A percentile compares a stretch with the other conserved stretches of the same genome.
Evolutionary conservation across 2,113 vertebrate species (phyloP).

Genomic region (Galemys pyrenaicus): DNA sequence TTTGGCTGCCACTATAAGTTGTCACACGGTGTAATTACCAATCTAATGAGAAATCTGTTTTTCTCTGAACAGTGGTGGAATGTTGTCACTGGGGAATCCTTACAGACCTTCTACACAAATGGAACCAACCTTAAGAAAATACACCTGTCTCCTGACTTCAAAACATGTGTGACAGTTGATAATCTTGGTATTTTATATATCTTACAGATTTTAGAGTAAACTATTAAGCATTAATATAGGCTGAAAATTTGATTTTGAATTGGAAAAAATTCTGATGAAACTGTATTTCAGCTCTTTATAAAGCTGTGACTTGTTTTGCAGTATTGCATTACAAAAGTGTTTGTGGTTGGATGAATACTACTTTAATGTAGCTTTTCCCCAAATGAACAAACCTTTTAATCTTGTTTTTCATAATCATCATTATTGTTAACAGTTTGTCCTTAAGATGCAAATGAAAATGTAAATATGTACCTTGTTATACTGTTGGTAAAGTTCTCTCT

Average conservation of each 20-base stretch:
- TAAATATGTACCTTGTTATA: constrained; percentile 68
- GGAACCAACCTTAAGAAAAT: constrained; percentile 94
- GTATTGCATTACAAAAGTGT: constrained; percentile 61
- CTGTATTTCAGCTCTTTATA: constrained; percentile 49
- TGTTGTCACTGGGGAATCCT: constrained; percentile 89
- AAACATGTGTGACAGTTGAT: constrained; percentile 95
- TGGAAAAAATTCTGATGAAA: constrained; percentile 47
- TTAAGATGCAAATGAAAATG: constrained; percentile 69
- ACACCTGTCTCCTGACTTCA: constrained; percentile 92
- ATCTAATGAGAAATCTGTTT: constrained; percentile 55
- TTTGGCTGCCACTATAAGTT: neutral
- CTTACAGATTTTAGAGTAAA: constrained; percentile 87
- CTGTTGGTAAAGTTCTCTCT: constrained; percentile 66
- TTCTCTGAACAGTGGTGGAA: constrained; percentile 94
- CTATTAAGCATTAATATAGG: constrained; percentile 46
- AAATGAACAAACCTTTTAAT: constrained; percentile 72
- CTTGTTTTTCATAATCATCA: constrained; percentile 70
- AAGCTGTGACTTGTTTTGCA: constrained; percentile 83
- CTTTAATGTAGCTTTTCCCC: constrained; percentile 65
- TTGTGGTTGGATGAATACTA: constrained; percentile 59
- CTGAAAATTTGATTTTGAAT: constrained; percentile 52
- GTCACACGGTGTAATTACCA: neutral
- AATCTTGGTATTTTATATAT: constrained; percentile 96
- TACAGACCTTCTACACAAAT: constrained; percentile 95
- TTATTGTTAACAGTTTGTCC: constrained; percentile 66